Evolutionary conservation across 2,113 vertebrate genomes (phyloP).

Genomic region (Vidua macroura): DNA sequence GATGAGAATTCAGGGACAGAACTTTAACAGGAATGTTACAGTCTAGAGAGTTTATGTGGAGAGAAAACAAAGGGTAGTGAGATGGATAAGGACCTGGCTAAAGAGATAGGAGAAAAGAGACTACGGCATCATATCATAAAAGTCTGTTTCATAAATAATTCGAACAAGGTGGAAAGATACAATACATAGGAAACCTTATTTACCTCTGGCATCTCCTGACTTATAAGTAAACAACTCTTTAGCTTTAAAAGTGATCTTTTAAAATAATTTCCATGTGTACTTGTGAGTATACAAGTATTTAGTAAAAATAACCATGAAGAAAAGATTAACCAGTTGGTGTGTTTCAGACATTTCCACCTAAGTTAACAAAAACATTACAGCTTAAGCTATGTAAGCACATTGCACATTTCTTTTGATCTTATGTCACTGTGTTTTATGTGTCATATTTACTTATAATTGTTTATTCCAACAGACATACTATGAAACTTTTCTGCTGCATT

Average conservation of each 20-base stretch:
- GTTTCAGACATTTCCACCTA: background rate
- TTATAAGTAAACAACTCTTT: background rate
- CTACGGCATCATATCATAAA: background rate
- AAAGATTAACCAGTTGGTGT: background rate
- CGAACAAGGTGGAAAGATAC: background rate
- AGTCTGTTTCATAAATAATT: background rate
- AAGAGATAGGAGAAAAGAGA: background rate
- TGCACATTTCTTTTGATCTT: background rate
- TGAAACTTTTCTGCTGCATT: background rate
- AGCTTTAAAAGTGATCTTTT: background rate
- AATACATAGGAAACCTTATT: background rate
- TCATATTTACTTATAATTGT: background rate
- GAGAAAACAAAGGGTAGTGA: background rate
- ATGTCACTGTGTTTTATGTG: background rate
- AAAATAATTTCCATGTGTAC: background rate
- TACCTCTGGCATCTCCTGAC: background rate
- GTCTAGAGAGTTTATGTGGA: background rate
- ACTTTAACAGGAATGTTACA: background rate
- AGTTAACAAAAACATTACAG: background rate
- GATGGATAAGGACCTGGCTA: background rate
- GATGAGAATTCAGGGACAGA: background rate
- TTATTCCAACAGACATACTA: background rate
- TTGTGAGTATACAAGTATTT: background rate
- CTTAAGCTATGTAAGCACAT: background rate
- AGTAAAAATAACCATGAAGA: background rate